Conservation (phyloP, 92 coral and sea anemone species). For the Montipora capitata region DNA sequence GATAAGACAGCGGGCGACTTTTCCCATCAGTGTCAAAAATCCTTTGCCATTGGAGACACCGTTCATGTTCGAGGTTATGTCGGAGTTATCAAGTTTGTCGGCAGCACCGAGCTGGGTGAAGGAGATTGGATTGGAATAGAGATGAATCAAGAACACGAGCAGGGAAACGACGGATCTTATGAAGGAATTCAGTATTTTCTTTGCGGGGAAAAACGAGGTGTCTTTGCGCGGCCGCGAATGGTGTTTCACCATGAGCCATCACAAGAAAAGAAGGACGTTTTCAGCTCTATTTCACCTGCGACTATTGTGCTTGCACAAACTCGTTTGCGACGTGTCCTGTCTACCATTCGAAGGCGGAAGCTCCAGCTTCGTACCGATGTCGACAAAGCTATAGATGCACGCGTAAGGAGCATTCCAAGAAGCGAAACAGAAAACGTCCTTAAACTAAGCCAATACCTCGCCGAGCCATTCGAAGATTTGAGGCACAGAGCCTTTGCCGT, state of each 20-base stretch:
- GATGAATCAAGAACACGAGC: constrained; percentile 70
- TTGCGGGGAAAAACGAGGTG: constrained; percentile 82
- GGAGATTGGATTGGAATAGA: constrained; percentile 88
- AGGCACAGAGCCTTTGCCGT: constrained; percentile 86
- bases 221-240: constrained; percentile 77
- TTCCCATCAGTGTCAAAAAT: neutral
- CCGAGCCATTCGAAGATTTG: constrained; percentile 67
- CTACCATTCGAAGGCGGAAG: constrained; percentile 73
- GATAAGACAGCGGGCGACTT: neutral
- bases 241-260: constrained; percentile 54
- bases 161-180: constrained; percentile 83
- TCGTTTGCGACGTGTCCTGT: constrained; percentile 68
- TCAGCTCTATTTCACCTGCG: constrained; percentile 65
- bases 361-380: constrained; percentile 77
- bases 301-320: constrained; percentile 69
- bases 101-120: constrained; percentile 81
- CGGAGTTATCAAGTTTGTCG: constrained; percentile 81
- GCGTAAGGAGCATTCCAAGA: constrained; percentile 73
- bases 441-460: constrained; percentile 83
- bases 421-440: constrained; percentile 70
- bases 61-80: constrained; percentile 87
- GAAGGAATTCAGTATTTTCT: constrained; percentile 70
- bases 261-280: neutral
- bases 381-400: constrained; percentile 75
- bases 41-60: constrained; percentile 73